A percentile compares a stretch with the other conserved stretches of the same genome.
Evolutionary conservation across 2,888 invertebrate genomes (phyloP).

Genomic region (Pachydiplax longipennis): DNA sequence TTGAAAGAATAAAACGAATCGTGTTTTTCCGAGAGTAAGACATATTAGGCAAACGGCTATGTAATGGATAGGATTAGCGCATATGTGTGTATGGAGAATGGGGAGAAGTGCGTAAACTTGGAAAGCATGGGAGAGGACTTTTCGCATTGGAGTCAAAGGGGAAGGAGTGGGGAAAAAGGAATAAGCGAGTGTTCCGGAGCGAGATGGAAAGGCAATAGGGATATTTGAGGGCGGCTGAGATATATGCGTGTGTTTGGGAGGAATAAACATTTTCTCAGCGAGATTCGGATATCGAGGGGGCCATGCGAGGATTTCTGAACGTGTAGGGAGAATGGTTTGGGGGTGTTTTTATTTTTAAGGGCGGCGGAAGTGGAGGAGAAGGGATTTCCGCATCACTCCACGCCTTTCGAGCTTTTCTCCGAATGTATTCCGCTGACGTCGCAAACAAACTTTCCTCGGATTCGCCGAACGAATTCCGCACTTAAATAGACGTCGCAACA

Average conservation of each 20-base stretch:
- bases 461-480: not conserved
- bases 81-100: no score
- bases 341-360: constrained; percentile 8
- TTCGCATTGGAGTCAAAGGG: not conserved
- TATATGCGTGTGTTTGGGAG: not conserved
- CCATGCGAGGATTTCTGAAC: not conserved
- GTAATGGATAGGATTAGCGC: no score
- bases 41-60: no score
- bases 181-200: not conserved
- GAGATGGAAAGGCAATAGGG: constrained; percentile 40
- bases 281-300: constrained; percentile 6
- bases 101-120: not conserved
- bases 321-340: not conserved
- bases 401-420: not conserved
- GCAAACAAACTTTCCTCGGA: not conserved
- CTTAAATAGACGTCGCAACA: not conserved
- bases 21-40: no score
- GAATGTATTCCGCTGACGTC: not conserved
- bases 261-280: constrained; percentile 23
- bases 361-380: not conserved
- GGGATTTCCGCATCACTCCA: not conserved
- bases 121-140: not conserved
- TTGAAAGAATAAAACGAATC: no score
- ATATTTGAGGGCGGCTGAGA: constrained; percentile 35
- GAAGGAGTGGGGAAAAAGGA: not conserved